These are phyloP conservation scores for Orthonyx spaldingii DNA, from an alignment of 2,113 vertebrate genomes.

Conservation along the genomic window DNA sequence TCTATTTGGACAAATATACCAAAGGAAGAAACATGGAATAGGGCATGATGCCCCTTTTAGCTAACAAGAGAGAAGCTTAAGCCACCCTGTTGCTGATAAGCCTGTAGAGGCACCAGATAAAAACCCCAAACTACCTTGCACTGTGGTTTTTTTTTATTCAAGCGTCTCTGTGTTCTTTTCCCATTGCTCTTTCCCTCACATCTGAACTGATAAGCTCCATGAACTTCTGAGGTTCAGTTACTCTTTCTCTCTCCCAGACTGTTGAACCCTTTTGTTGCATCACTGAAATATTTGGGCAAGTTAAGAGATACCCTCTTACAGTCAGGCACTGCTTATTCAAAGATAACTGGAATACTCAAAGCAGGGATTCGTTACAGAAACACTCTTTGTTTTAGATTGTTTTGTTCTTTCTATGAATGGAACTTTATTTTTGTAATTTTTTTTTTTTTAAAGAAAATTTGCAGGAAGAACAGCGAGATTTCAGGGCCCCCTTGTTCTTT, in stretches of 20 bases:
- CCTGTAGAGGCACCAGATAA: not conserved
- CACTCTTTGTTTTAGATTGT: not conserved
- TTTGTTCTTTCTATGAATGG: not conserved
- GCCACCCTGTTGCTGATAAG: not conserved
- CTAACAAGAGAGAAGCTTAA: not conserved
- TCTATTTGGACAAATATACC: not conserved
- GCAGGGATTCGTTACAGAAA: not conserved
- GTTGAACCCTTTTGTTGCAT: not conserved
- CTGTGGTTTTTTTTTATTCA: too few relatives aligned
- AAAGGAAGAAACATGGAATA: not conserved
- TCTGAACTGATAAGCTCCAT: not conserved
- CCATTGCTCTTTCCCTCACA: not conserved
- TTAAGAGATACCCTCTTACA: not conserved
- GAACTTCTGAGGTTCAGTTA: not conserved
- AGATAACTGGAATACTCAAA: not conserved
- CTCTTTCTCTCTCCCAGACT: not conserved
- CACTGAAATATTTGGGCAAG: not conserved
- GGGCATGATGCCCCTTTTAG: not conserved
- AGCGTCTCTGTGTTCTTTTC: not conserved
- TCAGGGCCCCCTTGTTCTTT: not conserved
- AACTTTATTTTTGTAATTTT: not conserved
- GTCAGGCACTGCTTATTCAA: not conserved
- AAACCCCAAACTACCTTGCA: not conserved
- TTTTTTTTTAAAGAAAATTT: not conserved
- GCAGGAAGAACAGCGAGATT: not conserved